phyloP scores from a whole-genome alignment of 1,140 invertebrate species.

The Pseudomyrmex cubaensis region DNA sequence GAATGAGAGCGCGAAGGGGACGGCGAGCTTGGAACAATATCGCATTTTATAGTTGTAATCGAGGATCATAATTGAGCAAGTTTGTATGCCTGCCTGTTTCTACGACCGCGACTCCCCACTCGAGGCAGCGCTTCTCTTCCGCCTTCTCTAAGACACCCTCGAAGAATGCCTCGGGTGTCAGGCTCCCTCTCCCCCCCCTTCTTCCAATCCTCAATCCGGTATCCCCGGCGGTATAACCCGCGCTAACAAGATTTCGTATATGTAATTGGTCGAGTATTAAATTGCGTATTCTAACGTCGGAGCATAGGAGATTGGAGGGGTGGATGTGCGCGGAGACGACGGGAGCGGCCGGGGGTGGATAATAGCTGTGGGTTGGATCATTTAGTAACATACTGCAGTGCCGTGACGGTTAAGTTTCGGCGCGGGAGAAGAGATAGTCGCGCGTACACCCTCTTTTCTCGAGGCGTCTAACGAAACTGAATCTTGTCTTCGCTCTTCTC shows the following conservation, averaged over 20 bases:
- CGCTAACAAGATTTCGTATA: slow-evolving; percentile 86
- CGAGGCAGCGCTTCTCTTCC: slow-evolving; percentile 64
- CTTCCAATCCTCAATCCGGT: slow-evolving; percentile 68
- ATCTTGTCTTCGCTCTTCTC: slow-evolving; percentile 29
- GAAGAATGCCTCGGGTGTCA: slow-evolving; percentile 82
- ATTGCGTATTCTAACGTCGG: slow-evolving; percentile 83
- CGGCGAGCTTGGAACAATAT: slow-evolving; percentile 76
- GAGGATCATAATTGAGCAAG: slow-evolving; percentile 81
- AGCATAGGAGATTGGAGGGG: slow-evolving; percentile 69
- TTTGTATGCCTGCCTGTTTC: slow-evolving; percentile 78
- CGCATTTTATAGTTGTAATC: slow-evolving; percentile 82
- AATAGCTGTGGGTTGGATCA: slow-evolving; percentile 83
- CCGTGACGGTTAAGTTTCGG: slow-evolving; percentile 78
- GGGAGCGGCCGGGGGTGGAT: slow-evolving; percentile 73
- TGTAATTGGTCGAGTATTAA: slow-evolving; percentile 86
- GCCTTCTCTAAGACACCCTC: slow-evolving; percentile 74
- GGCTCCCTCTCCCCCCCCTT: slow-evolving; percentile 61
- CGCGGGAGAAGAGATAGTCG: slow-evolving; percentile 26
- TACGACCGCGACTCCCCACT: slow-evolving; percentile 59
- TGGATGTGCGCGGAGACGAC: slow-evolving; percentile 61
- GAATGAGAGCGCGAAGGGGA: slow-evolving; percentile 61
- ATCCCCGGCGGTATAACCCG: slow-evolving; percentile 81
- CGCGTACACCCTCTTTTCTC: slow-evolving; percentile 18
- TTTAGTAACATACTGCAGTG: slow-evolving; percentile 85
- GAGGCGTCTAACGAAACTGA: background rate